A percentile compares a stretch with the other conserved stretches of the same genome.
Conservation (phyloP, 2,113 vertebrate species). For the Pterocles burchelli region DNA sequence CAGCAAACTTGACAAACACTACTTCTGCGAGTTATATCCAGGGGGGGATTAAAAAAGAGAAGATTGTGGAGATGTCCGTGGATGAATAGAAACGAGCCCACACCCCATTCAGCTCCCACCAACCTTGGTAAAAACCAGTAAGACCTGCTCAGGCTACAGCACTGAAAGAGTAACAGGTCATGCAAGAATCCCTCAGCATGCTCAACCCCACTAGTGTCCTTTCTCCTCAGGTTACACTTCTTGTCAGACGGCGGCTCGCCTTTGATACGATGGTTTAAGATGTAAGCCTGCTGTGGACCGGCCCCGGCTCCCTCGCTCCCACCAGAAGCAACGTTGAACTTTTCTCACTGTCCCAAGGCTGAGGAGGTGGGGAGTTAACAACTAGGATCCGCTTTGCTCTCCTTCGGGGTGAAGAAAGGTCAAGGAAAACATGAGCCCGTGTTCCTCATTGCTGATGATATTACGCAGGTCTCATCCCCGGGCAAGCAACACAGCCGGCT, state of each 20-base stretch:
- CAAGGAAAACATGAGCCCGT: not conserved
- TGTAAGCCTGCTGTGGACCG: conserved; percentile 2
- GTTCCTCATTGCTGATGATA: not conserved
- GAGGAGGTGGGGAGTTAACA: not conserved
- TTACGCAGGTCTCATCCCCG: not conserved
- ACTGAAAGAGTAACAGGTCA: conserved; percentile 57
- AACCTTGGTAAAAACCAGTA: conserved; percentile 62
- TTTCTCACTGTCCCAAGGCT: not conserved
- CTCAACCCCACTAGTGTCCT: conserved; percentile 55
- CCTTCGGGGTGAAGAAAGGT: conserved; percentile 60
- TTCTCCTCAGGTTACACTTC: conserved; percentile 70
- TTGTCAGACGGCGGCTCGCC: not conserved
- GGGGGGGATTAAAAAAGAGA: conserved; percentile 26
- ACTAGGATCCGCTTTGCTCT: not conserved
- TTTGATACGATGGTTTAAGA: conserved; percentile 44
- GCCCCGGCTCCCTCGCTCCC: not conserved
- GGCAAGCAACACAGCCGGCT: not conserved
- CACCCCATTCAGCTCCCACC: conserved; percentile 62
- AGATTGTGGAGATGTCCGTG: not conserved
- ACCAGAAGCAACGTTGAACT: not conserved
- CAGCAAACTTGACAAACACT: not conserved
- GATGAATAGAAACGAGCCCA: conserved; percentile 38
- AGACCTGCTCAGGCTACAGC: conserved; percentile 62
- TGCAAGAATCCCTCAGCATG: conserved; percentile 51
- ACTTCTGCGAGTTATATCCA: conserved; percentile 38